A percentile compares a stretch with the other conserved stretches of the same genome.
Evolutionary conservation across 2,113 vertebrate species (phyloP).

Genomic region (Alexandromys fortis): DNA sequence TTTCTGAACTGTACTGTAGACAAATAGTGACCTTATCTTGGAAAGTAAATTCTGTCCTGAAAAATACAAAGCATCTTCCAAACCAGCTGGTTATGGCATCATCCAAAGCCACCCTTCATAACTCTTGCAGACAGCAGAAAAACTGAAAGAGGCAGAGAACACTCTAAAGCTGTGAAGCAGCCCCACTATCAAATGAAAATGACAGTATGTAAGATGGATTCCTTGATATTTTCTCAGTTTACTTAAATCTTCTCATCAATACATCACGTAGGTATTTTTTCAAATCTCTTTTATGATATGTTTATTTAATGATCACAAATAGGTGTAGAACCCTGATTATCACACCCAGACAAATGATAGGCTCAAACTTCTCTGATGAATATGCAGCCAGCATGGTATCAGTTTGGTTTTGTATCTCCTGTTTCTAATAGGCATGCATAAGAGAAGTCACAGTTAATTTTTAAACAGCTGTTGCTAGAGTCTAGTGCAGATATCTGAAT

Average conservation of each 20-base stretch:
- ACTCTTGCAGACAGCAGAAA: not conserved
- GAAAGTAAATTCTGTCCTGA: not conserved
- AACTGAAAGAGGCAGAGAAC: not conserved
- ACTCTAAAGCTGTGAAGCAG: not conserved
- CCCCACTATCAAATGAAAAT: conserved; percentile 29
- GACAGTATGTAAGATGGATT: conserved; percentile 23
- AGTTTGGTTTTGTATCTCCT: conserved; percentile 29
- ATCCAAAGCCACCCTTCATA: not conserved
- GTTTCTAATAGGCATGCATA: not conserved
- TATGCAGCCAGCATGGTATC: not conserved
- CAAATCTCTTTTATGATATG: not conserved
- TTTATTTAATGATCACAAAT: not conserved
- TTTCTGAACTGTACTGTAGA: not conserved
- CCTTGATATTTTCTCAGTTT: not conserved
- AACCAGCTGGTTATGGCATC: not conserved
- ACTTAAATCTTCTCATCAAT: not conserved
- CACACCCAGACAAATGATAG: not conserved
- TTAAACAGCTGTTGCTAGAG: not conserved
- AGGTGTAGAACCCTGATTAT: not conserved
- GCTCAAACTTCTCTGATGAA: not conserved
- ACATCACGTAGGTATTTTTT: not conserved
- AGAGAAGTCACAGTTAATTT: not conserved
- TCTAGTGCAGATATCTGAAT: not conserved
- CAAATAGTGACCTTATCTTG: not conserved
- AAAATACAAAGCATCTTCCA: not conserved